These are phyloP conservation scores for Lymantria dispar DNA, from an alignment of 2,888 invertebrate species.

Conservation along the genomic window DNA sequence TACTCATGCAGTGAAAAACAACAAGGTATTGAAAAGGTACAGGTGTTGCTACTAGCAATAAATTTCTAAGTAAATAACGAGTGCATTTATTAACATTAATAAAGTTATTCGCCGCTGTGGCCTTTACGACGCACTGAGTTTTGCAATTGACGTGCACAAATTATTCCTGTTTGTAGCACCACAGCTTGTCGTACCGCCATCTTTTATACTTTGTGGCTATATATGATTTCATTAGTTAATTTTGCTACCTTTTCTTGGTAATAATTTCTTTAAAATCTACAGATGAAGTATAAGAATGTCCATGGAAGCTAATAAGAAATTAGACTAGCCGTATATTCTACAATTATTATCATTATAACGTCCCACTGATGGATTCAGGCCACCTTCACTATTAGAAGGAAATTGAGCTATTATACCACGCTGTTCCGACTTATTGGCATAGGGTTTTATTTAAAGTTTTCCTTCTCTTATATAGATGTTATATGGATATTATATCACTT, in stretches of 20 bases:
- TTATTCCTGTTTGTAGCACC: constrained; percentile 21
- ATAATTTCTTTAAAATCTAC: no score
- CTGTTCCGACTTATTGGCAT: no score
- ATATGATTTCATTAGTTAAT: not conserved
- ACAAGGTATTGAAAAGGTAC: constrained; percentile 62
- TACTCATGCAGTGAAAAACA: constrained; percentile 34
- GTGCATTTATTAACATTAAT: constrained; percentile 72
- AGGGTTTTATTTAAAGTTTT: no score
- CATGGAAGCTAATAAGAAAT: no score
- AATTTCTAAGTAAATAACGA: constrained; percentile 70
- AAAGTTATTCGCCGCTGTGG: constrained; percentile 41
- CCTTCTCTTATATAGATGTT: no score
- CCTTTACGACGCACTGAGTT: constrained; percentile 31
- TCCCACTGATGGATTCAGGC: no score
- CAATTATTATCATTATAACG: no score
- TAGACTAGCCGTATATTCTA: no score
- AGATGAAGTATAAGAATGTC: no score
- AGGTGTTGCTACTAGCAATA: constrained; percentile 60
- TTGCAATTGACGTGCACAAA: constrained; percentile 38
- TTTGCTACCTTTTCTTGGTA: not conserved
- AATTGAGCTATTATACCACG: no score
- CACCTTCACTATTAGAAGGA: no score
- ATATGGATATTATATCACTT: no score
- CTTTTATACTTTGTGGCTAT: not conserved
- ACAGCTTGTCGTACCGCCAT: constrained; percentile 1